phyloP scores from a whole-genome alignment of 2,888 invertebrate species.

The Hypercompe scribonia region DNA sequence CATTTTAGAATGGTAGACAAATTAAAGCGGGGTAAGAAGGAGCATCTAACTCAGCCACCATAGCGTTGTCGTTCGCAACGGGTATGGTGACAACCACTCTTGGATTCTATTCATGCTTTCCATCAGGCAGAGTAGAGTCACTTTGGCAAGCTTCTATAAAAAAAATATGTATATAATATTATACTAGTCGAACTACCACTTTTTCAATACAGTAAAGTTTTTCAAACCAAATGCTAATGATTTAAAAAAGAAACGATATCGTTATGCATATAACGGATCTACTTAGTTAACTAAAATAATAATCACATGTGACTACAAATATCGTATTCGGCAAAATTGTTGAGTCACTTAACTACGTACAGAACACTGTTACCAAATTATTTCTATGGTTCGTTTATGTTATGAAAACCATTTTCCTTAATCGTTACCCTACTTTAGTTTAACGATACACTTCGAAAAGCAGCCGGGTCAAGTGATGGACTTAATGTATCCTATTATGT shows the following conservation, averaged over 20 bases:
- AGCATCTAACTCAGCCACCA: too few species aligned
- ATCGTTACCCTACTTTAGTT: constrained; percentile 7
- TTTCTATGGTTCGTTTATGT: constrained; percentile 11
- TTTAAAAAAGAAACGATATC: too few species aligned
- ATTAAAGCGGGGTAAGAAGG: too few species aligned
- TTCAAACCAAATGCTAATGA: too few species aligned
- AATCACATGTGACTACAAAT: background rate
- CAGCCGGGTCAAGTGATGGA: background rate
- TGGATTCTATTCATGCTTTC: too few species aligned
- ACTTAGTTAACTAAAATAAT: background rate
- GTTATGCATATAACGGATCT: background rate
- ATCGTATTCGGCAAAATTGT: background rate
- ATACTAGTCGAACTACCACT: background rate
- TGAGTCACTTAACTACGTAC: background rate
- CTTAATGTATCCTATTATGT: background rate
- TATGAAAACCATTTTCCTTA: constrained; percentile 9
- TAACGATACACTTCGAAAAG: constrained; percentile 6
- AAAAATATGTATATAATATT: too few species aligned
- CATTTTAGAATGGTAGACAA: too few species aligned
- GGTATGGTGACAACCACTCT: too few species aligned
- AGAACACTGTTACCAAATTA: background rate
- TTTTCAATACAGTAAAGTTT: background rate
- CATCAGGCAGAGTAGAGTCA: too few species aligned
- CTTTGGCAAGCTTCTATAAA: too few species aligned
- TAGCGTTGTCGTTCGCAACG: too few species aligned